Evolutionary conservation across 2,797 vertebrate genomes (phyloP), one percentile per base, ranked within the genome.

Genomic region (Paratrypauchen microcephalus): DNA sequence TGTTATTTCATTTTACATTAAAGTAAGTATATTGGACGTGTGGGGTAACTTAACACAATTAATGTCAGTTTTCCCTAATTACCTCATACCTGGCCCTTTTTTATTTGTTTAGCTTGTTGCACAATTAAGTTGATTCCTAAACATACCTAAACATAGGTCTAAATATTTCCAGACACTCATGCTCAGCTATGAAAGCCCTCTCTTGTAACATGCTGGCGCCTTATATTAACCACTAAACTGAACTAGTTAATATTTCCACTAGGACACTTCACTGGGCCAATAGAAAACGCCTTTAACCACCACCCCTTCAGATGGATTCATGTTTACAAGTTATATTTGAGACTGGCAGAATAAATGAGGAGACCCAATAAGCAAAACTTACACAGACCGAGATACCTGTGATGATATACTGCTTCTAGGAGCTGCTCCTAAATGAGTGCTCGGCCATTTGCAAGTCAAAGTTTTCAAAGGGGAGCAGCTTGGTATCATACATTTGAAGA

Each of bases 361-460:
- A 24, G 18, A 54, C 4, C 21, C 61, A 69, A 67, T 28, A 50
- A 41, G 15, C 54, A 54, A 13, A 62, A 56, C 54, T 15, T 30
- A 50, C 45, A 23, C 41, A 62, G 30, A 52, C 57, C 11, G 26
- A 52, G 28, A 45, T 55, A 45, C 45, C 30, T 6, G 55, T 48
- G 24, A 18, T 28, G 28, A 69, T 28, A 64, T 24, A 8, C 24
- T 13, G 15, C 32, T 12, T 4, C 24, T 36, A 36, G 0, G 2
- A 60, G 65, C 52, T 68, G n/a, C 18, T 58, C 32, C 65, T 48
- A 23, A 73, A 71, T 82, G 60, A 74, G 19, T 0, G 0, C 5
- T 41, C 60, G n/a, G 66, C 12, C 48, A 70, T 87, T 88, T 86
- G 74, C 75, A 81, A 83, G 71, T 76, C 75, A 86, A 84, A 85